Evolutionary conservation across 2,113 vertebrate genomes (phyloP), one percentile per base, ranked within the genome.

Genomic region (Donacobius atricapilla): DNA sequence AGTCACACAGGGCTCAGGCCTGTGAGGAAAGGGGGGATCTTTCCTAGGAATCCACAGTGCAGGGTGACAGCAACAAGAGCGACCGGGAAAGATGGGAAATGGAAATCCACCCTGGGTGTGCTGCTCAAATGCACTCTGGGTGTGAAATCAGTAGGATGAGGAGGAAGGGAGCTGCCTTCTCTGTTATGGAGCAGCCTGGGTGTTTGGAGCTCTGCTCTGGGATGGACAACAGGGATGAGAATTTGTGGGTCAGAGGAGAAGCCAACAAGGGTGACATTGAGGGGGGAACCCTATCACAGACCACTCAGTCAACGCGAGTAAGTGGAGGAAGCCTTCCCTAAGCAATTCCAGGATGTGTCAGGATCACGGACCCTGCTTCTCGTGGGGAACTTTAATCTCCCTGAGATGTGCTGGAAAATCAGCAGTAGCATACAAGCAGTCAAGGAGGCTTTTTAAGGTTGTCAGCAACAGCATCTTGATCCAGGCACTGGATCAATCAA

Each of bases 241-340:
- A 4, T 40, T 61, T 61, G 37, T 56, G 57, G 22, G 13, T 35
- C 22, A 61, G 19, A 85, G 42, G 63, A 61, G 37, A 81, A 13
- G 19, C 16, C 21, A 71, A 4, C 8, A 50, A 40, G 28, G 39
- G 31, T n/a, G 60, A 30, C 42, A 30, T 3, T 47, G 42, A 1
- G 13, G 13, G 79, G 48, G 23, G 44, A 47, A 6, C 27, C 27
- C 33, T 56, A 25, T 23, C 24, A 73, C 31, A 48, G 31, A 42
- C 39, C 48, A n/a, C 33, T 5, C 2, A 1, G 19, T 8, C 65
- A 78, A 10, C 0, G 0, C 23, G 10, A 75, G 17, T 15, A 47
- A 57, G 15, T 13, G 27, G 27, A 21, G 17, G 19, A 37, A 91
- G 10, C 25, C 11, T 69, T 69, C 37, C 56, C 77, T 25, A 47